phyloP scores from a whole-genome alignment of 1,140 invertebrate species.

The Caenorhabditis latens region DNA sequence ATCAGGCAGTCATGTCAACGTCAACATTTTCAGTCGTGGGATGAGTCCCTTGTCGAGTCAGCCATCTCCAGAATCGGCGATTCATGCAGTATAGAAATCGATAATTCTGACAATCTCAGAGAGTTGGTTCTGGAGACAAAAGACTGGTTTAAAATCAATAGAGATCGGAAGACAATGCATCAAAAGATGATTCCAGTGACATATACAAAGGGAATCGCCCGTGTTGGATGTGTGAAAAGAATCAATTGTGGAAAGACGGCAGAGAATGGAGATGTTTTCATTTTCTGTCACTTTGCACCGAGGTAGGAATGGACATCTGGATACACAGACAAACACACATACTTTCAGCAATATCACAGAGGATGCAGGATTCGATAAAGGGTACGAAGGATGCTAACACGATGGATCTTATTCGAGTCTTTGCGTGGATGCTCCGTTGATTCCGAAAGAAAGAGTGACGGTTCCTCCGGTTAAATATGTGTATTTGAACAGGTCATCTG shows the following conservation, averaged over 20 bases:
- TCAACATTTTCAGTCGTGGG: not conserved
- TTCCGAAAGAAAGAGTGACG: too few relatives aligned
- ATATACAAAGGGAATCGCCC: not conserved
- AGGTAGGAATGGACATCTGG: not conserved
- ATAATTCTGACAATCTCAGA: not conserved
- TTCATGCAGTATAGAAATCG: not conserved
- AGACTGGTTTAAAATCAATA: not conserved
- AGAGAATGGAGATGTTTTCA: not conserved
- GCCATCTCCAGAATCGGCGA: not conserved
- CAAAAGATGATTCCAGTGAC: not conserved
- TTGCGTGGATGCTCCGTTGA: not conserved
- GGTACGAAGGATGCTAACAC: not conserved
- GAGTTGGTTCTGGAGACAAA: not conserved
- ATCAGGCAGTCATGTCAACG: not conserved
- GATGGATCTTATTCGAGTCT: not conserved
- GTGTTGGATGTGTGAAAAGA: not conserved
- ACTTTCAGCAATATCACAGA: not conserved
- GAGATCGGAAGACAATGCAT: not conserved
- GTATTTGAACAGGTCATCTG: too few relatives aligned
- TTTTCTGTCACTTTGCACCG: conserved; percentile 6
- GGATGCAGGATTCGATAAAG: not conserved
- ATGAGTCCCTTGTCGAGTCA: not conserved
- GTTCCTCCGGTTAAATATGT: too few relatives aligned
- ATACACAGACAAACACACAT: not conserved
- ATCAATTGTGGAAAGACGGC: not conserved